Base-by-base conservation (phyloP, 2,797 vertebrate species). In the Nothura maculosa region DNA sequence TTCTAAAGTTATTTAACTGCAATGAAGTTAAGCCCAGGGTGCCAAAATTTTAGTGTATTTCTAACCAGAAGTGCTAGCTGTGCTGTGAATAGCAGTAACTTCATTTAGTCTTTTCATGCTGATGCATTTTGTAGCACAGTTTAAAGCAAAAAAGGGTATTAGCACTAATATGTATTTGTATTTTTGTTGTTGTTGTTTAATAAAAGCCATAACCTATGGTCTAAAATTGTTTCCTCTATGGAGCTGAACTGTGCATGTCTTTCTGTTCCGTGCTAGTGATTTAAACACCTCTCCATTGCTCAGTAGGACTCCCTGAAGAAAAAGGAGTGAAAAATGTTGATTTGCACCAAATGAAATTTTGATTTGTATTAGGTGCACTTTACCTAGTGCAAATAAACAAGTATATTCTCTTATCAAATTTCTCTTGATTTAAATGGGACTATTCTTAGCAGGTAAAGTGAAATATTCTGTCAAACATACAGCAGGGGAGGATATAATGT, bases 401-500 rank as follows among this genome's bases (percentile, higher is more conserved):
- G 21, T 32, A 15, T 34, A 43, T 70, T 82, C 85, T 81, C 22
- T 25, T 48, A 48, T 22, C 47, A 62, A 28, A 72, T 85, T 89
- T 75, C 34, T 82, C 42, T 72, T 0, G 0, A 38, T 74, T 63
- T 80, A 85, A 77, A 4, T 14, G 45, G 58, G 28, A 38, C 66
- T 87, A 18, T 89, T 92, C 87, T 87, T 81, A 79, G 50, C 1
- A 16, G 1, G 45, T 5, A 1, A 14, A 8, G 55, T 63, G 60
- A 89, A 89, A 85, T 10, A 5, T 78, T 74, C 30, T 58, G 32
- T 80, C 85, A 78, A 85, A 75, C 34, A 22, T 17, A 13, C 10
- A 78, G 45, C 47, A 87, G 77, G 87, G 74, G 42, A 70, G 62
- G 47, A 72, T 87, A 64, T 42, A 72, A 85, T 89, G 87, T 79